These are phyloP conservation scores for Tetragonisca angustula DNA, from an alignment of 2,888 invertebrate genomes.

Conservation along the genomic window DNA sequence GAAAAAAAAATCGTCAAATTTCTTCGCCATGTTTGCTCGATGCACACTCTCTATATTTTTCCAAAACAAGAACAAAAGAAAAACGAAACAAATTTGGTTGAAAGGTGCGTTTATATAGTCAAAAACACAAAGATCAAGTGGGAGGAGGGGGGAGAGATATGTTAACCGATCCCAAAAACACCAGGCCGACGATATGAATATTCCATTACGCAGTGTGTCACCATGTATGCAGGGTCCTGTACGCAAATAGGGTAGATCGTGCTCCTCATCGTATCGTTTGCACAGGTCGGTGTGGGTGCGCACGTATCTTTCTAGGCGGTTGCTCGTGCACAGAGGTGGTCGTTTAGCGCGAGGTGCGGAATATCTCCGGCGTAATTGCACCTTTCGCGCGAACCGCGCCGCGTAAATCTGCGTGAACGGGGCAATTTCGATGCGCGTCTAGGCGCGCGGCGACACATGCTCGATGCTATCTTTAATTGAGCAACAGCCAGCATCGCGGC, in stretches of 20 bases:
- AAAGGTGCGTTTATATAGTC: no score
- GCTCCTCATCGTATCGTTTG: constrained; percentile 40
- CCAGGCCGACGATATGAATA: constrained; percentile 41
- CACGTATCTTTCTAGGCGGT: constrained; percentile 51
- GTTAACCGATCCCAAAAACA: constrained; percentile 45
- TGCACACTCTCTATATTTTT: no score
- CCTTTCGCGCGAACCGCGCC: constrained; percentile 48
- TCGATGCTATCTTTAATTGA: constrained; percentile 54
- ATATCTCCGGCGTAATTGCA: constrained; percentile 67
- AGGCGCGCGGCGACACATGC: constrained; percentile 30
- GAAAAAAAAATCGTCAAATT: no score
- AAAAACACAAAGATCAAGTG: not conserved
- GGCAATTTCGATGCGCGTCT: constrained; percentile 55
- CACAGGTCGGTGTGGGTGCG: constrained; percentile 30
- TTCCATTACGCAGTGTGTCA: constrained; percentile 41
- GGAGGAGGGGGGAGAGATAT: constrained; percentile 5
- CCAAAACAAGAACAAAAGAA: not conserved
- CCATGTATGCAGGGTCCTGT: constrained; percentile 37
- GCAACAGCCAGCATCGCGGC: not conserved
- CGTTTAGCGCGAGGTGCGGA: constrained; percentile 49
- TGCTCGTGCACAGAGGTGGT: constrained; percentile 23
- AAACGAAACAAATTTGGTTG: not conserved
- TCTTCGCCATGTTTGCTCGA: no score
- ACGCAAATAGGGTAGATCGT: constrained; percentile 48
- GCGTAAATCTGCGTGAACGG: constrained; percentile 44